Conservation (phyloP, 53 echinoderm and acorn worm genomes). For the Zoroaster sp. region DNA sequence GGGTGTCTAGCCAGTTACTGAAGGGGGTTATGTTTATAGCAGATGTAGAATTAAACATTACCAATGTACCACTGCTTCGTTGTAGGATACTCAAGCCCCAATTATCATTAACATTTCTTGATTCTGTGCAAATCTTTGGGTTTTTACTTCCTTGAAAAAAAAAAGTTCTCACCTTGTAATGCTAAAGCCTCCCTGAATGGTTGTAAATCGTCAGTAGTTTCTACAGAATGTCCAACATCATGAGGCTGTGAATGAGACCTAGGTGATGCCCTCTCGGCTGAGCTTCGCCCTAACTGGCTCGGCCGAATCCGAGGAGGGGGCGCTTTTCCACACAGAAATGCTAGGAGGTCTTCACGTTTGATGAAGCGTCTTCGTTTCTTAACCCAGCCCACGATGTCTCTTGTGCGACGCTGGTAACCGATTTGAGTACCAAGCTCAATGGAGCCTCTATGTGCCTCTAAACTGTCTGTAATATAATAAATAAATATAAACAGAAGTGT, state of each 20-base stretch:
- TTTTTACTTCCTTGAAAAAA: too few relatives aligned
- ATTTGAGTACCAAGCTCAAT: constrained; percentile 88
- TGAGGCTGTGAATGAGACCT: constrained; percentile 78
- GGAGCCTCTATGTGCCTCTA: constrained; percentile 84
- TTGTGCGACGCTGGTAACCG: constrained; percentile 89
- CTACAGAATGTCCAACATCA: constrained; percentile 58
- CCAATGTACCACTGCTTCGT: too few relatives aligned
- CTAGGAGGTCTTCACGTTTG: constrained; percentile 87
- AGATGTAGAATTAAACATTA: too few relatives aligned
- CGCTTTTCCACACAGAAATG: constrained; percentile 91
- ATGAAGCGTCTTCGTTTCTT: constrained; percentile 94
- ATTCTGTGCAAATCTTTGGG: too few relatives aligned
- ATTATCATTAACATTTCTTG: too few relatives aligned
- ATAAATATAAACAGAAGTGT: not conserved
- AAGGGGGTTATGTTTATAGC: too few relatives aligned
- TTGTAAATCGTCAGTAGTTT: constrained; percentile 80
- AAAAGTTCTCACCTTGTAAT: constrained; percentile 89
- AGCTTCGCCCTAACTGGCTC: constrained; percentile 66
- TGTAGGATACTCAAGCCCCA: too few relatives aligned
- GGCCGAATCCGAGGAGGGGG: constrained; percentile 75
- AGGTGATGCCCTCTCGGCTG: constrained; percentile 83
- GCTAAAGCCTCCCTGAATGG: constrained; percentile 97
- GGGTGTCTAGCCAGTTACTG: too few relatives aligned
- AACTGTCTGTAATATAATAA: constrained; percentile 66
- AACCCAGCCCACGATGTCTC: constrained; percentile 92